Base-by-base conservation (phyloP, 2,797 vertebrate species). In the Gouania willdenowi region DNA sequence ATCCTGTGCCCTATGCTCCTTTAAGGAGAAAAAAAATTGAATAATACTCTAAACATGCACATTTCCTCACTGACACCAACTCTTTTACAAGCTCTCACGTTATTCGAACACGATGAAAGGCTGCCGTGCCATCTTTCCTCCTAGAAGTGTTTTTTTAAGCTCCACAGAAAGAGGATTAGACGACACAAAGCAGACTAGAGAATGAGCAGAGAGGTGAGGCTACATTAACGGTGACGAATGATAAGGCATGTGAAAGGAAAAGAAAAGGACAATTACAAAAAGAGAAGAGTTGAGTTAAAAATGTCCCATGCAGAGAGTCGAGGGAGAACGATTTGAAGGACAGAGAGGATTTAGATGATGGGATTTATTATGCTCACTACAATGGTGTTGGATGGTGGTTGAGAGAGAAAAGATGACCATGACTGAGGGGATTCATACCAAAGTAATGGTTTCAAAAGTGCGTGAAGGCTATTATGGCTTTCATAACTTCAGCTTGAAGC, bases 131-230 rank as follows among this genome's bases (percentile, higher is more conserved):
- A n/a, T n/a, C n/a, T n/a, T n/a, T n/a, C n/a, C n/a, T n/a, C n/a
- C n/a, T n/a, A n/a, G n/a, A n/a, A n/a, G n/a, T n/a, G n/a, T n/a
- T n/a, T n/a, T n/a, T n/a, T n/a, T n/a, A n/a, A n/a, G 15, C 30
- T 8, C 5, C 16, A 23, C 31, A 61, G 57, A 63, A 47, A 65
- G 58, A 63, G 63, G 76, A 76, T 83, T 78, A 25, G 21, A 11
- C 40, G 54, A 54, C 41, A 77, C 53, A 75, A 76, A 71, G 75
- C 76, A 71, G 49, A 53, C 44, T 14, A 6, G 32, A 32, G 34
- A 54, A 40, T 2, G 23, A 56, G 29, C 16, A n/a, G 20, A 20
- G 41, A 17, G 50, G 27, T 4, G 26, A 27, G 20, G 26, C 32
- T 0, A 31, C 25, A 19, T 39, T 52, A 47, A 72, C 36, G 67